Evolutionary conservation across 2,113 vertebrate genomes (phyloP).

Genomic region (Falcunculus frontatus): DNA sequence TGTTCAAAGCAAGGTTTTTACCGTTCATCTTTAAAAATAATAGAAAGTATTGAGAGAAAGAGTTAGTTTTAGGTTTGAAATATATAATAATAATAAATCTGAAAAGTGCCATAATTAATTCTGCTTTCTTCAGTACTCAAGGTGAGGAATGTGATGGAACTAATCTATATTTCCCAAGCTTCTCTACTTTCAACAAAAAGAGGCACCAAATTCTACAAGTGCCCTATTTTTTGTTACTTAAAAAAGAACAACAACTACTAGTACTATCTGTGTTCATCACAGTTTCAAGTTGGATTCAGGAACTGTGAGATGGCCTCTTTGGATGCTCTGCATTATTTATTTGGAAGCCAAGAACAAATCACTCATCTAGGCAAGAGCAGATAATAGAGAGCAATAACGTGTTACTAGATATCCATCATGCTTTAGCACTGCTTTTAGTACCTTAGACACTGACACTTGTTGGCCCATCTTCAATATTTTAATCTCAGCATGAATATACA

Average conservation of each 20-base stretch:
- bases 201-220: not conserved
- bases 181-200: not conserved
- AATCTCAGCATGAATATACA: not conserved
- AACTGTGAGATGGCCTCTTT: conserved; percentile 42
- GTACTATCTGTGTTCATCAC: conserved; percentile 45
- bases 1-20: not conserved
- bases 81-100: not conserved
- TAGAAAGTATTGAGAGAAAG: not conserved
- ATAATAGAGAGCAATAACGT: conserved; percentile 27
- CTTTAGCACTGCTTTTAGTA: conserved; percentile 37
- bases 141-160: not conserved
- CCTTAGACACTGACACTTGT: not conserved
- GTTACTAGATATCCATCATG: conserved; percentile 28
- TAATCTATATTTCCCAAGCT: not conserved
- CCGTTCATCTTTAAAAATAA: not conserved
- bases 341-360: conserved; percentile 57
- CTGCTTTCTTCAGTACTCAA: not conserved
- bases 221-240: conserved; percentile 7
- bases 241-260: conserved; percentile 44
- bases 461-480: conserved; percentile 28
- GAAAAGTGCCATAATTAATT: not conserved
- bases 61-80: not conserved
- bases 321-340: conserved; percentile 34
- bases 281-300: conserved; percentile 17
- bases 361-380: conserved; percentile 24